A percentile compares a stretch with the other conserved stretches of the same genome.
Evolutionary conservation across 2,888 invertebrate genomes (phyloP).

Genomic region (Latrodectus hesperus): DNA sequence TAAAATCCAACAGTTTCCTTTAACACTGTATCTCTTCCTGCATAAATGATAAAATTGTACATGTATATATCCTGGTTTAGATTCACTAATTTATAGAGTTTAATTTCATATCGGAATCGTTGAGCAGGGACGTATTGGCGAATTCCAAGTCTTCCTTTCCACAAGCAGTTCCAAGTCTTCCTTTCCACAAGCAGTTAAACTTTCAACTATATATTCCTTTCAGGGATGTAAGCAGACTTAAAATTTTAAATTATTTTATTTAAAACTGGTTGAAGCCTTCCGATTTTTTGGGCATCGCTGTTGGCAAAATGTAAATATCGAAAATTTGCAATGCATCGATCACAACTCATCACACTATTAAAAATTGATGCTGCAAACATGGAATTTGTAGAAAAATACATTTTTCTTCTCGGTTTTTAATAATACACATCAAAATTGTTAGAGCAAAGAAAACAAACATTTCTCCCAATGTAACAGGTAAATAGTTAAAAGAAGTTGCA

Average conservation of each 20-base stretch:
- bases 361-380: slow-evolving; percentile 3
- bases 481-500: no score
- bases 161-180: background rate
- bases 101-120: background rate
- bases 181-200: background rate
- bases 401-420: slow-evolving; percentile 2
- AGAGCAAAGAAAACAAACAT: no score
- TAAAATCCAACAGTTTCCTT: background rate
- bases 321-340: slow-evolving; percentile 1
- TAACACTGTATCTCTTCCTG: background rate
- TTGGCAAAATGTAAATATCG: background rate
- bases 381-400: slow-evolving; percentile 4
- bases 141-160: no score
- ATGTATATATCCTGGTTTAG: background rate
- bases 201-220: background rate
- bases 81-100: slow-evolving; percentile 4
- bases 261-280: background rate
- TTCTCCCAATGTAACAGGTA: no score
- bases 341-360: slow-evolving; percentile 1
- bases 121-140: background rate
- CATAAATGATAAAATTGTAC: background rate
- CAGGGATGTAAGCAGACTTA: background rate
- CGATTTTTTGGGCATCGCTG: background rate
- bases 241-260: background rate
- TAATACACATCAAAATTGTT: no score